Evolutionary conservation across 2,797 vertebrate species (phyloP).

Genomic region (Emys orbicularis): DNA sequence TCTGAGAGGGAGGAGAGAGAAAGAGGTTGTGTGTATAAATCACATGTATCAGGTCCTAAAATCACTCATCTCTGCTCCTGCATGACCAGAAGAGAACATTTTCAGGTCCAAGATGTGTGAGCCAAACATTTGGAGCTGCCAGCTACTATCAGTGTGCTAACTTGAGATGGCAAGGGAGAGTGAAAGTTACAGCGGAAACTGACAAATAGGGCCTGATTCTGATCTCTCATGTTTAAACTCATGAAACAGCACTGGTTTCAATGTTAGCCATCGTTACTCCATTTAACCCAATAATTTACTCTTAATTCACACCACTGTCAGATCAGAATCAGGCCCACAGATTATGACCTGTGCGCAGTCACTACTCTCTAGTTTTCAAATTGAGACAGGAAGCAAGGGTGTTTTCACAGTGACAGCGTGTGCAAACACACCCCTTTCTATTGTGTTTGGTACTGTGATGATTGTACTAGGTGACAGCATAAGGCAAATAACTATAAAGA

Average conservation of each 20-base stretch:
- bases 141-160: background rate
- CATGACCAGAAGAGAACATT: background rate
- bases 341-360: background rate
- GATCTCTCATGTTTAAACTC: background rate
- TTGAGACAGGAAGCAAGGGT: background rate
- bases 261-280: background rate
- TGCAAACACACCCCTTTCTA: background rate
- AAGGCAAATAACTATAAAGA: background rate
- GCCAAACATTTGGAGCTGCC: background rate
- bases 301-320: background rate
- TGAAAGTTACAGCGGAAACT: background rate
- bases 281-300: background rate
- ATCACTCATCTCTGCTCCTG: background rate
- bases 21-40: background rate
- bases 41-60: background rate
- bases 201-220: slow-evolving; percentile 31
- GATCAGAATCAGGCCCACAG: background rate
- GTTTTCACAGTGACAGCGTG: background rate
- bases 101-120: background rate
- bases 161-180: slow-evolving; percentile 2
- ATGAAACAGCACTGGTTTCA: background rate
- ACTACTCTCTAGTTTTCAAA: background rate
- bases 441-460: background rate
- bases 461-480: background rate
- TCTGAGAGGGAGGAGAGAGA: background rate